Evolutionary conservation across 1,140 invertebrate genomes (phyloP), one percentile per base, ranked within the genome.

Genomic region (Ericerus pela): DNA sequence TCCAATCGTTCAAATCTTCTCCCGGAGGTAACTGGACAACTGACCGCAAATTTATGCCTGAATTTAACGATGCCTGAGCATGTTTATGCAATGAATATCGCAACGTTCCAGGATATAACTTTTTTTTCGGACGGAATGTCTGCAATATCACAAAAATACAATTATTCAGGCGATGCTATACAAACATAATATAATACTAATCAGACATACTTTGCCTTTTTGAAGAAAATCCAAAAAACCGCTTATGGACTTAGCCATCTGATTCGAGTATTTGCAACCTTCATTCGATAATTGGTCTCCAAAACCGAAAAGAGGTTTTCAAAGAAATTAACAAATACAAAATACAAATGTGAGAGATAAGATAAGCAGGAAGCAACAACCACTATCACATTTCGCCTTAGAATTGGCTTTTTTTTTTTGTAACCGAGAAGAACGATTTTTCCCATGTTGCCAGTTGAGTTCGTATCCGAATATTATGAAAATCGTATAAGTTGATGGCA

Each of bases 1-100:
- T 80, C 92, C 92, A 96, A 69, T 96, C 92, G 69, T 92, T 88
- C 5, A 88, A 67, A 70, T 89, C 84, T 73, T 96, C 92, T 24
- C 84, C 84, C 56, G 77, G 75, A 27, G 92, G 92, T 56, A 96
- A 69, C 66, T 82, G 81, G 1, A 96, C 92, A 20, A 84, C 90
- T 57, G 79, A 73, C 56, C 84, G 77, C 52, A 96, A 74, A 75
- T 96, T 94, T 54, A 95, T 85, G 2, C 92, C 92, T n/a, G 90
- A 91, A 71, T 85, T 88, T 2, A 96, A 72, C 53, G 89, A 93
- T 24, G 92, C 92, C 71, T 93, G 87, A 1, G 90, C 91, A 65
- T 92, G 88, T 69, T 95, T 96, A 64, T 96, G 87, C 18, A 96
- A 74, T 41, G 89, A 88, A 70, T 94, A 93, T 43, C 89, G 75